Evolutionary conservation across 2,113 vertebrate genomes (phyloP).

Genomic region (Ellobius talpinus): DNA sequence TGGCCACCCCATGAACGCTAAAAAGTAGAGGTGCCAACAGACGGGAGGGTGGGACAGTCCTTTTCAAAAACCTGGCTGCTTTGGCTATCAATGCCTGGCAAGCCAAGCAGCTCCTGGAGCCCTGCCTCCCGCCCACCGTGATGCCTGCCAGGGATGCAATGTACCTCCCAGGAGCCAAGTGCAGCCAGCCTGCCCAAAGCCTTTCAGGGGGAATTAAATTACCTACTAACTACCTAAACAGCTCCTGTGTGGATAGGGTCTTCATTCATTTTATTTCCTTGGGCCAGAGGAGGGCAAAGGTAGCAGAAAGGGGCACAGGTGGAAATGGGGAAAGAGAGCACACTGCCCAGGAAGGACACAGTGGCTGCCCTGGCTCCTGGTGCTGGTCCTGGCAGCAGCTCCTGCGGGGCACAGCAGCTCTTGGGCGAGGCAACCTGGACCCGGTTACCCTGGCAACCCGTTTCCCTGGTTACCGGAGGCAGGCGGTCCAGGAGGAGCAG

Average conservation of each 20-base stretch:
- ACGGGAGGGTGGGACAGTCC: constrained; percentile 83
- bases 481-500: neutral
- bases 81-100: constrained; percentile 83
- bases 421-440: constrained; percentile 8
- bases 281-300: constrained; percentile 52
- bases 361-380: neutral
- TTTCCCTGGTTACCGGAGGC: constrained; percentile 58
- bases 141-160: constrained; percentile 73
- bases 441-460: constrained; percentile 61
- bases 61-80: constrained; percentile 85
- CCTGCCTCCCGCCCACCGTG: constrained; percentile 72
- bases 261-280: constrained; percentile 68
- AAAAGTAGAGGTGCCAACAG: constrained; percentile 84
- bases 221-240: constrained; percentile 81
- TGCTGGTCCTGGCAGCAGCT: neutral
- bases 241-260: constrained; percentile 72
- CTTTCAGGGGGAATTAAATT: constrained; percentile 73
- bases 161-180: constrained; percentile 67
- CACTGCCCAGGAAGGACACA: neutral
- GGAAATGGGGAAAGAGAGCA: neutral
- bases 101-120: constrained; percentile 62
- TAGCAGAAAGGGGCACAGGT: neutral
- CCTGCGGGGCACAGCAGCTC: neutral
- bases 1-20: constrained; percentile 46
- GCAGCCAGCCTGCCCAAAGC: constrained; percentile 74